These are phyloP conservation scores for Shinisaurus crocodilurus DNA, from an alignment of 2,113 vertebrate genomes.

Conservation along the genomic window DNA sequence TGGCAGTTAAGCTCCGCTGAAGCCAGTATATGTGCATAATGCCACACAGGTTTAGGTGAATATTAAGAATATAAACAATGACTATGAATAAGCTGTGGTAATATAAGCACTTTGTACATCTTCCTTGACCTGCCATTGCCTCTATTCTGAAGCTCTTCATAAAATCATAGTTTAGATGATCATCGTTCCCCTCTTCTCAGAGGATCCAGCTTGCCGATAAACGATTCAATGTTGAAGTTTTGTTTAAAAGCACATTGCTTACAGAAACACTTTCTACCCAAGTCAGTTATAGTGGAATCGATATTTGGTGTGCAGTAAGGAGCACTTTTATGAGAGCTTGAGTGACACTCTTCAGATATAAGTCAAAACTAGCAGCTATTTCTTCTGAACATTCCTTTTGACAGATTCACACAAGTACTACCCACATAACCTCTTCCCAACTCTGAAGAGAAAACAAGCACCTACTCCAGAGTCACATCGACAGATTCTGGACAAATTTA, in stretches of 20 bases:
- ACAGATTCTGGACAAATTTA: background rate
- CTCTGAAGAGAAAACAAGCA: conserved; percentile 18
- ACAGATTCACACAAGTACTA: conserved; percentile 7
- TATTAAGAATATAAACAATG: background rate
- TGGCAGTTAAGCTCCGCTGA: background rate
- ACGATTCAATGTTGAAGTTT: conserved; percentile 6
- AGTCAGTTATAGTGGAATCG: conserved; percentile 13
- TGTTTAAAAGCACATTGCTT: conserved; percentile 26
- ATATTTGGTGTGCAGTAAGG: conserved; percentile 17
- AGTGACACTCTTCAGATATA: conserved; percentile 4
- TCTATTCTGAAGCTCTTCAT: background rate
- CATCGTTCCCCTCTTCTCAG: background rate
- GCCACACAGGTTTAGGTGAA: background rate
- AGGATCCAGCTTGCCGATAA: background rate
- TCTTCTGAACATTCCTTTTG: background rate
- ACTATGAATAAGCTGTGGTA: background rate
- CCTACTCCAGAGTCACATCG: background rate
- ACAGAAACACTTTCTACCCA: conserved; percentile 13
- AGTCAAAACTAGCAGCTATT: conserved; percentile 23
- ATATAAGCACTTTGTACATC: background rate
- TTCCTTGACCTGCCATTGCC: background rate
- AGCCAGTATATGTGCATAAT: background rate
- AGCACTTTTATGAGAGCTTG: conserved; percentile 24
- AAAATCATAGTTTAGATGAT: background rate
- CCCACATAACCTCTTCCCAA: conserved; percentile 10